These are phyloP conservation scores for Panthera uncia DNA, from an alignment of 2,113 vertebrate genomes.

Conservation along the genomic window DNA sequence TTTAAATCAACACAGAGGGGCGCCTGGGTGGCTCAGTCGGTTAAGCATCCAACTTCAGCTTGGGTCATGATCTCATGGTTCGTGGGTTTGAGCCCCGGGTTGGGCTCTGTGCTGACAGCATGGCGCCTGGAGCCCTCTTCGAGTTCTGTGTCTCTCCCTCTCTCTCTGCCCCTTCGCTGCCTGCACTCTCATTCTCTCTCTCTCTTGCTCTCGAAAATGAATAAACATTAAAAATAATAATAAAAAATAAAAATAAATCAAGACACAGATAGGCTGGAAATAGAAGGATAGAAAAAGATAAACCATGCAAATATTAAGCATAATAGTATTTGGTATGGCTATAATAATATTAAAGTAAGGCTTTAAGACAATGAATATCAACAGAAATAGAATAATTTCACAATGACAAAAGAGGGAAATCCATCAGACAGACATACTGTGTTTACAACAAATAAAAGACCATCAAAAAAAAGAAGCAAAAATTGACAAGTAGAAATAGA, in stretches of 20 bases:
- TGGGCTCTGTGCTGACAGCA: no score
- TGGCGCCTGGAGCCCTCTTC: no score
- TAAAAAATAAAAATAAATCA: not conserved
- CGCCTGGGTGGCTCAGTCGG: no score
- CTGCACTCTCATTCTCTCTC: no score
- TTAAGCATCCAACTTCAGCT: no score
- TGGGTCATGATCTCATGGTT: no score
- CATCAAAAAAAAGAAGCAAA: not conserved
- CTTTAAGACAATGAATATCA: not conserved
- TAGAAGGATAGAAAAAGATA: not conserved
- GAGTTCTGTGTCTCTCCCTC: no score
- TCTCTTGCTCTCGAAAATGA: no score
- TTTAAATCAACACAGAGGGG: not conserved
- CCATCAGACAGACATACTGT: not conserved
- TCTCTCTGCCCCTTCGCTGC: no score
- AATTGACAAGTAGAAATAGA: not conserved
- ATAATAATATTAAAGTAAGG: not conserved
- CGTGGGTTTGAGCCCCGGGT: no score
- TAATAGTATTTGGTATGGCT: not conserved
- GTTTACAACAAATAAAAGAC: not conserved
- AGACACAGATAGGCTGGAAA: not conserved
- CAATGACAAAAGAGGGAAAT: not conserved
- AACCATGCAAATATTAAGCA: not conserved
- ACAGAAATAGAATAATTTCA: not conserved
- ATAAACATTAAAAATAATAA: no score